Base-by-base conservation (phyloP, 1,140 invertebrate genomes). In the Plectus sambesii region DNA sequence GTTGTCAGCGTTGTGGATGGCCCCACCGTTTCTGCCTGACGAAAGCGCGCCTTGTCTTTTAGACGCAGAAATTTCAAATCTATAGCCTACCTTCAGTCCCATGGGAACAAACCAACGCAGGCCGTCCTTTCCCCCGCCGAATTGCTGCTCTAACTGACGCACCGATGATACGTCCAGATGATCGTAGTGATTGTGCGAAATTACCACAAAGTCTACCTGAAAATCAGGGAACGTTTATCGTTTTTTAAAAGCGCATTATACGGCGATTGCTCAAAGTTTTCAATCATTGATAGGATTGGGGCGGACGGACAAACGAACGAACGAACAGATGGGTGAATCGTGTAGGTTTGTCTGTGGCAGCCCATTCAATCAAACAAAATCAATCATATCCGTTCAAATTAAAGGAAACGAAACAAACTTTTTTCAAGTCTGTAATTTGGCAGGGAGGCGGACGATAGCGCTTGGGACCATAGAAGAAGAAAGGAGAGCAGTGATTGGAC, bases 151-250 rank as follows among this genome's bases (percentile, higher is more conserved):
- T 26, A 75, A 53, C 9, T 56, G 35, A 3, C 35, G 42, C 1
- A 77, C 72, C n/a, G 69, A 64, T 19, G 61, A 50, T 20, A 53
- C 47, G 55, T 77, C 74, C 15, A 76, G 55, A 66, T 77, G 75
- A 59, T 77, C 75, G 51, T 75, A 77, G 63, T 77, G 75, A 57
- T 73, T 73, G 51, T 77, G 75, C 38, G 74, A 75, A 42, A 77
- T 75, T 8, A 77, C 50, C 5, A 75, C 74, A 30, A 69, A 73
- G 59, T 77, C 69, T 8, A 77, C 57, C 12, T 62, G 42, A 24
- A 50, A 41, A n/a, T n/a, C n/a, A n/a, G n/a, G n/a, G n/a, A n/a
- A n/a, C n/a, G n/a, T n/a, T n/a, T n/a, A n/a, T n/a, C n/a, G n/a
- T n/a, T n/a, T n/a, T n/a, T n/a, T n/a, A n/a, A n/a, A n/a, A n/a